phyloP scores from a whole-genome alignment of 2,113 vertebrate genomes.

The Propithecus coquereli region DNA sequence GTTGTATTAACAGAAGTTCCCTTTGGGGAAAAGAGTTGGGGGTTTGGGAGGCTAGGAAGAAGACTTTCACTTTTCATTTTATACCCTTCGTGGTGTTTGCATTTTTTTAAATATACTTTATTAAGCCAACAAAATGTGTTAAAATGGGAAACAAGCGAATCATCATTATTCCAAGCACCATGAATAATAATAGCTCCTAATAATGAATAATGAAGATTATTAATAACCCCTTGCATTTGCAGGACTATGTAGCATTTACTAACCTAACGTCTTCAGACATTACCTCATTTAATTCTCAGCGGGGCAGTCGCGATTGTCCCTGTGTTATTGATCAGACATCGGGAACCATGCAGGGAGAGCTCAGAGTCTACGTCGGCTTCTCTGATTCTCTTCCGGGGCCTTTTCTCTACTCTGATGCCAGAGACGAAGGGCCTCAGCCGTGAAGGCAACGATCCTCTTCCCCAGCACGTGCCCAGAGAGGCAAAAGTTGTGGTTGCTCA shows the following conservation, averaged over 20 bases:
- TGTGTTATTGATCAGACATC: neutral
- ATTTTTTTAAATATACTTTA: slow-evolving; percentile 36
- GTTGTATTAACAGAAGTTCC: neutral
- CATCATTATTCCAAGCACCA: slow-evolving; percentile 2
- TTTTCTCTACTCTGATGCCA: neutral
- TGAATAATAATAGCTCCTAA: neutral
- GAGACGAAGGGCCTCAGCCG: neutral
- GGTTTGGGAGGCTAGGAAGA: neutral
- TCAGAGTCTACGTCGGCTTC: neutral
- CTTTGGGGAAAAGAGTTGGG: neutral
- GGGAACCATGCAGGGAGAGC: neutral
- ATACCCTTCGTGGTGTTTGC: neutral
- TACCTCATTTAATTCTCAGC: neutral
- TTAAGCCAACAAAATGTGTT: slow-evolving; percentile 15
- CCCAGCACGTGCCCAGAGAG: neutral
- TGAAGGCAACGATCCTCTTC: neutral
- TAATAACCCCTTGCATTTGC: neutral
- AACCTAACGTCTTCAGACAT: neutral
- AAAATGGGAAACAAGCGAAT: neutral
- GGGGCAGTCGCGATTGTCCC: neutral
- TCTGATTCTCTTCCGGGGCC: no score
- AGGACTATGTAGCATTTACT: neutral
- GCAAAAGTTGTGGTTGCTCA: neutral
- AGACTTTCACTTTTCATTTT: neutral
- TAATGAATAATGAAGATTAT: slow-evolving; percentile 10